Evolutionary conservation across 2,888 invertebrate species (phyloP).

Genomic region (Lasioglossum zephyrum): DNA sequence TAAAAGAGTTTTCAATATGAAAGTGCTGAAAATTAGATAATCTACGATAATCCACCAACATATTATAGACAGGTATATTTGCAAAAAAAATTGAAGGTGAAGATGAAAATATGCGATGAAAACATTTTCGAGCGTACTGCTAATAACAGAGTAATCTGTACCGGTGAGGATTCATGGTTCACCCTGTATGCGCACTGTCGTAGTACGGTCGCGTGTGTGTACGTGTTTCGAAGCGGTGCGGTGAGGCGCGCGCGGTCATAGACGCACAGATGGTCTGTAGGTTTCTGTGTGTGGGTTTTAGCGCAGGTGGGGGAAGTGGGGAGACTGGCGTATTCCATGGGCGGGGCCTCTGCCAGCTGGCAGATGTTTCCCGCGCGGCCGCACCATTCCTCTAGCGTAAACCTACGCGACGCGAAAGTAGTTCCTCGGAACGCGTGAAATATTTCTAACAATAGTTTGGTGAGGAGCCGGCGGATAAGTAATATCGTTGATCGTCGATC

Average conservation of each 20-base stretch:
- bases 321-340: slow-evolving; percentile 83
- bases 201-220: background rate
- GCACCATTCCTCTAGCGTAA: slow-evolving; percentile 78
- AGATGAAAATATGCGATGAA: no score
- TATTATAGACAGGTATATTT: no score
- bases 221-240: background rate
- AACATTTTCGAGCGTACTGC: no score
- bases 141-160: no score
- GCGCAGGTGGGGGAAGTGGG: slow-evolving; percentile 59
- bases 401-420: slow-evolving; percentile 78
- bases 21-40: no score
- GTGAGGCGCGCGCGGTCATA: slow-evolving; percentile 17
- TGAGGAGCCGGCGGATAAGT: slow-evolving; percentile 17
- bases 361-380: slow-evolving; percentile 86
- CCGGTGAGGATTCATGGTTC: no score
- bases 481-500: slow-evolving; percentile 26
- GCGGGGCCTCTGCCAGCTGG: slow-evolving; percentile 87
- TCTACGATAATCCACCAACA: no score
- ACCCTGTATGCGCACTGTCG: no score
- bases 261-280: slow-evolving; percentile 28
- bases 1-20: no score
- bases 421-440: slow-evolving; percentile 67
- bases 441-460: slow-evolving; percentile 59
- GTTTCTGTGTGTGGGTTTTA: slow-evolving; percentile 41
- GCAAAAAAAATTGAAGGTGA: no score